A percentile compares a stretch with the other conserved stretches of the same genome.
Conservation (phyloP, 2,113 vertebrate species). For the Calypte anna region DNA sequence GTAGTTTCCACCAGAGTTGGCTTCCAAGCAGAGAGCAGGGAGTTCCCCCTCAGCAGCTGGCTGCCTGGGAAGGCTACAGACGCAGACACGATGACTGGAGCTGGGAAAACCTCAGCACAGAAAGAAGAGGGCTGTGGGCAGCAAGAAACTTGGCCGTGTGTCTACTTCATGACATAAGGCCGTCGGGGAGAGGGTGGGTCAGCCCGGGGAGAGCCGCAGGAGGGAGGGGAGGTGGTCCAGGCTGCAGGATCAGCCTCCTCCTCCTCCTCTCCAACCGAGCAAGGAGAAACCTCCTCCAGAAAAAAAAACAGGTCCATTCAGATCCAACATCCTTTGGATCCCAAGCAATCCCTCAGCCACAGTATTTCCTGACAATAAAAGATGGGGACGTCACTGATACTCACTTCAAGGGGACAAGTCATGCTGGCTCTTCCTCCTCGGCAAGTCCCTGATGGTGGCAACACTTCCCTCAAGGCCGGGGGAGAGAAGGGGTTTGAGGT, state of each 20-base stretch:
- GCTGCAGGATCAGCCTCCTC: not conserved
- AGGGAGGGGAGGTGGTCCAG: not conserved
- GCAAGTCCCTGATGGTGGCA: not conserved
- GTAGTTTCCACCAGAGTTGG: not conserved
- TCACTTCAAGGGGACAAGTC: not conserved
- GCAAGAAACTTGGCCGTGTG: not conserved
- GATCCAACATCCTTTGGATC: not conserved
- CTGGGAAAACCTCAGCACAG: conserved; percentile 34
- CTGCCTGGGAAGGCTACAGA: not conserved
- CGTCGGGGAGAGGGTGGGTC: not conserved
- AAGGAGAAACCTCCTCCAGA: not conserved
- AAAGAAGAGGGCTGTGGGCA: not conserved
- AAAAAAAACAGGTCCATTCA: not conserved
- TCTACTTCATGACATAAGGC: not conserved
- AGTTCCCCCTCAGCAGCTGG: not conserved
- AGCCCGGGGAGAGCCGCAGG: not conserved
- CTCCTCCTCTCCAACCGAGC: not conserved
- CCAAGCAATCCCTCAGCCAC: not conserved
- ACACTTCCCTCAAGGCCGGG: no score
- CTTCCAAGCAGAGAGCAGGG: not conserved
- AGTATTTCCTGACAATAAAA: not conserved
- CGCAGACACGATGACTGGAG: not conserved
- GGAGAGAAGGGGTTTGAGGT: not conserved
- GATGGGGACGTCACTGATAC: rapidly evolving
- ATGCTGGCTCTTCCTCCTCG: not conserved